phyloP scores from a whole-genome alignment of 2,113 vertebrate species.

The Zapornia atra region DNA sequence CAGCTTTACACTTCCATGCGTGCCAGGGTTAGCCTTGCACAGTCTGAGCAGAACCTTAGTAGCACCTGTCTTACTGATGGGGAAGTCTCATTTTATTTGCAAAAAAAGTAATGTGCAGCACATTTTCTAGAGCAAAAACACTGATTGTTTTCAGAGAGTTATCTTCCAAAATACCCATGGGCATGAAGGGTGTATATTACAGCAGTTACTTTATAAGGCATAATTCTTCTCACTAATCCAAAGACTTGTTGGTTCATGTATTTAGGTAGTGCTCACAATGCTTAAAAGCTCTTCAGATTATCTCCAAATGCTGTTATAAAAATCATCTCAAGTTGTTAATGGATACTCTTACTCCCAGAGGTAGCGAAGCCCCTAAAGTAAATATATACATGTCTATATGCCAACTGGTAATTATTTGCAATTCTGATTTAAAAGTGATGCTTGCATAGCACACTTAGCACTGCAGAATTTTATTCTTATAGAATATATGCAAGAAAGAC shows the following conservation, averaged over 20 bases:
- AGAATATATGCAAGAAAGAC: background rate
- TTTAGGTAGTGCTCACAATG: background rate
- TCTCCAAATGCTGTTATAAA: slow-evolving; percentile 26
- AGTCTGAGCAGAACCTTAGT: background rate
- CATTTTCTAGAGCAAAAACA: slow-evolving; percentile 4
- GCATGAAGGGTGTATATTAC: background rate
- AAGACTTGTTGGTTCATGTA: background rate
- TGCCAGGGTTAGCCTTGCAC: background rate
- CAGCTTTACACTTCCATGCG: background rate
- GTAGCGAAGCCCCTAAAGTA: background rate
- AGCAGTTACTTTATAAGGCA: background rate
- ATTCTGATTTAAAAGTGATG: background rate
- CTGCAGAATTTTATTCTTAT: background rate
- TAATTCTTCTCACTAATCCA: background rate
- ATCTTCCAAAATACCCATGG: background rate
- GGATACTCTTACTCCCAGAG: background rate
- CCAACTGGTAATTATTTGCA: background rate
- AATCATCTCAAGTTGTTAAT: slow-evolving; percentile 11
- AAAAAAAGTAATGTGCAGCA: background rate
- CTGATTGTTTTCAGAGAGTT: background rate
- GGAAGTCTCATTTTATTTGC: background rate
- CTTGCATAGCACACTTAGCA: background rate
- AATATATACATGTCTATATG: background rate
- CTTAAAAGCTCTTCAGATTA: slow-evolving; percentile 16
- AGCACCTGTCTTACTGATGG: background rate